phyloP scores from a whole-genome alignment of 2,113 vertebrate genomes.

The Etheostoma spectabile region DNA sequence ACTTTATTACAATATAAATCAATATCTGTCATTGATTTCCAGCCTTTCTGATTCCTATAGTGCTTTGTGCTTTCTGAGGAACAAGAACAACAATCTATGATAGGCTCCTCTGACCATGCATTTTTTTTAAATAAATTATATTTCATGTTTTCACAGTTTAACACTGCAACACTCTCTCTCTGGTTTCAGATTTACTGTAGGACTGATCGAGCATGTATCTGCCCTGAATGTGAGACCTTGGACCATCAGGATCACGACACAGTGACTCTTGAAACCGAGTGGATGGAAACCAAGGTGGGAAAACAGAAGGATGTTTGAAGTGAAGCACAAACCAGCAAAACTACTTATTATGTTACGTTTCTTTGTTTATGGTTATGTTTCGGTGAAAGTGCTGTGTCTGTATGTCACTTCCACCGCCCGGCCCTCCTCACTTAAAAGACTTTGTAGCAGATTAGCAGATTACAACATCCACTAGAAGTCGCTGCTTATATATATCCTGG shows the following conservation, averaged over 20 bases:
- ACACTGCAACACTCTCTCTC: background rate
- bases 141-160: background rate
- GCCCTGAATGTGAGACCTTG: slow-evolving; percentile 66
- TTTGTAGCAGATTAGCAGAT: too few relatives aligned
- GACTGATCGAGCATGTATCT: slow-evolving; percentile 75
- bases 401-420: too few relatives aligned
- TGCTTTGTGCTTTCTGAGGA: background rate
- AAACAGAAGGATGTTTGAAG: background rate
- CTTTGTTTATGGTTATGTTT: too few relatives aligned
- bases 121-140: background rate
- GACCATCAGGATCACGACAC: slow-evolving; percentile 74
- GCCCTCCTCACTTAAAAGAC: too few relatives aligned
- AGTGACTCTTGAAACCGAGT: slow-evolving; percentile 66
- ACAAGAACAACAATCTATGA: background rate
- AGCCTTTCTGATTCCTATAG: background rate
- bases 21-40: background rate
- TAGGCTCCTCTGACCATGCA: background rate
- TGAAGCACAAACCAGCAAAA: background rate
- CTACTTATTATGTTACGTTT: too few relatives aligned
- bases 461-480: too few relatives aligned
- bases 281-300: slow-evolving; percentile 73
- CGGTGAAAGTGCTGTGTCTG: too few relatives aligned
- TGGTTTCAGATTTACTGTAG: slow-evolving; percentile 75
- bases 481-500: too few relatives aligned
- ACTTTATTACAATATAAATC: background rate